These are phyloP conservation scores for Mesoclemmys tuberculata DNA, from an alignment of 2,113 vertebrate genomes.

Conservation along the genomic window DNA sequence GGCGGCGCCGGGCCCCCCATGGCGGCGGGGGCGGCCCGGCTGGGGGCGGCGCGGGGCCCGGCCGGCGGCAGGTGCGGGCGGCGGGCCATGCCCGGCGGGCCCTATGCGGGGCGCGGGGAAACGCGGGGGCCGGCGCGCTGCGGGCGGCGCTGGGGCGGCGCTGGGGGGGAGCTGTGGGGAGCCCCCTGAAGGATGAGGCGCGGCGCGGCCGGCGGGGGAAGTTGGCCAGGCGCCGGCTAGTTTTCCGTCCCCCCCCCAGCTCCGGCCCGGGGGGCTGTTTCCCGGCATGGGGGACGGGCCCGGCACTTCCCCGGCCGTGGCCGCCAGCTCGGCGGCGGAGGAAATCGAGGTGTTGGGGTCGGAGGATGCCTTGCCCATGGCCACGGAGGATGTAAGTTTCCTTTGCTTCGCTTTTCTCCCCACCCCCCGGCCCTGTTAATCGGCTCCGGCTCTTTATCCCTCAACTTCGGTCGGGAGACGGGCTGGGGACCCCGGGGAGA, in stretches of 20 bases:
- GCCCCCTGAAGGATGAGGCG: constrained; percentile 42
- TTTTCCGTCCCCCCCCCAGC: too few relatives aligned
- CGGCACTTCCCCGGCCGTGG: constrained; percentile 86
- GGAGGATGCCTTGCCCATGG: constrained; percentile 83
- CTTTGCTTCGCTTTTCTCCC: not conserved
- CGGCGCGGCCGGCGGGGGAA: constrained; percentile 51
- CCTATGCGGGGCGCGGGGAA: constrained; percentile 20
- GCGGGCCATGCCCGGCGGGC: not conserved
- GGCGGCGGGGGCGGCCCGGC: not conserved
- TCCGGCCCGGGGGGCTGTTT: constrained; percentile 54
- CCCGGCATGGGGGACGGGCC: constrained; percentile 80
- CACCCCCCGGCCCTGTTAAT: constrained; percentile 22
- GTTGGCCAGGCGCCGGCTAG: constrained; percentile 60
- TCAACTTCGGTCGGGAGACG: not conserved
- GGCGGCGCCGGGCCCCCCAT: constrained; percentile 40
- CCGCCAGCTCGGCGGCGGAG: constrained; percentile 86
- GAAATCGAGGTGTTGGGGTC: constrained; percentile 90
- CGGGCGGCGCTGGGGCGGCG: not conserved
- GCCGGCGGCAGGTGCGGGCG: not conserved
- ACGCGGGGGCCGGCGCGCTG: not conserved
- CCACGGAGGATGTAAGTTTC: constrained; percentile 86
- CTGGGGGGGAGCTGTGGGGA: too few relatives aligned
- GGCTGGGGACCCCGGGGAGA: constrained; percentile 11
- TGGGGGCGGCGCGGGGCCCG: not conserved
- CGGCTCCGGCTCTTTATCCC: constrained; percentile 60